Evolutionary conservation across 2,797 vertebrate genomes (phyloP).

Genomic region (Setipinna tenuifilis): DNA sequence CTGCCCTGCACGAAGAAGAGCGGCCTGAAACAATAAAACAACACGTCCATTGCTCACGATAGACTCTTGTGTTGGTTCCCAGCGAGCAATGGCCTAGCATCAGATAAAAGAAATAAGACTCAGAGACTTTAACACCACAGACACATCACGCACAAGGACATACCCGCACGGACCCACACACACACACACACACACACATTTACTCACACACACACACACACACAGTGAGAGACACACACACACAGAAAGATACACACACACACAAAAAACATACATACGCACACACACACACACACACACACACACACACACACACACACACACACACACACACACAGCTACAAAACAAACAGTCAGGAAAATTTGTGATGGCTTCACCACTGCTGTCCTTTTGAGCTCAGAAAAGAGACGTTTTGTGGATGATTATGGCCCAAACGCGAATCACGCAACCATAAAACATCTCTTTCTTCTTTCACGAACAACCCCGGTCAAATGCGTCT

Average conservation of each 20-base stretch:
- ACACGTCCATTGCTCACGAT: slow-evolving; percentile 7
- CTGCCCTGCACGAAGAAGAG: neutral
- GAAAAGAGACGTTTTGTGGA: neutral
- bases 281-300: neutral
- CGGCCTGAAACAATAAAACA: slow-evolving; percentile 32
- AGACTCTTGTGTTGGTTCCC: neutral
- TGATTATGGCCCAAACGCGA: neutral
- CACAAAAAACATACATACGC: neutral
- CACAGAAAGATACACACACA: too few relatives aligned
- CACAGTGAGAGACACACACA: neutral
- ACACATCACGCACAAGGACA: slow-evolving; percentile 26
- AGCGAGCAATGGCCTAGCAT: neutral
- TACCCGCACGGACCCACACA: neutral
- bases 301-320: neutral
- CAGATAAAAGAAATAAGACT: neutral
- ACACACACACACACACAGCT: slow-evolving; percentile 27
- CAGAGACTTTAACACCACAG: neutral
- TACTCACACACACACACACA: too few relatives aligned
- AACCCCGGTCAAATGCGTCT: neutral
- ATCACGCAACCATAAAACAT: neutral
- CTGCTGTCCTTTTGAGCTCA: neutral
- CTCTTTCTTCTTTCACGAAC: neutral
- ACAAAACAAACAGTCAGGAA: neutral
- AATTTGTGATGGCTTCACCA: neutral
- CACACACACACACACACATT: too few relatives aligned